Evolutionary conservation across 1,140 invertebrate genomes (phyloP).

Genomic region (Yoshiicerus persimilis): DNA sequence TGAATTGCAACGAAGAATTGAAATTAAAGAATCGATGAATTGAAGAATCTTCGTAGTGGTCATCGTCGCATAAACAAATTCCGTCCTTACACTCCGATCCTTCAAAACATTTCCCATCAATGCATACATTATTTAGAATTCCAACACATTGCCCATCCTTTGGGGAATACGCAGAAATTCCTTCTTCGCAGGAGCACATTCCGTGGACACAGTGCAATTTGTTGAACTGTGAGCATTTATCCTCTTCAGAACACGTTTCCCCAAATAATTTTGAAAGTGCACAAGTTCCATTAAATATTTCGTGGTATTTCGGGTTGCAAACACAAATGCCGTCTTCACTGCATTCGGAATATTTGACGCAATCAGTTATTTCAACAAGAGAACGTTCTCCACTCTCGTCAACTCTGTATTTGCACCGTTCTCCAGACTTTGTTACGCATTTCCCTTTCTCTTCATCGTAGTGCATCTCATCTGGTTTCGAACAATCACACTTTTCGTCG

Average conservation of each 20-base stretch:
- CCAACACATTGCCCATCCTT: neutral
- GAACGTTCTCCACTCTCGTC: neutral
- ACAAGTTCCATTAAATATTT: neutral
- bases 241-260: neutral
- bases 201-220: neutral
- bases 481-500: too few species aligned
- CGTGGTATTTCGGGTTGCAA: neutral
- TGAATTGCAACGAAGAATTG: too few species aligned
- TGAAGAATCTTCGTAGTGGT: neutral
- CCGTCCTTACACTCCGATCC: neutral
- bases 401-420: neutral
- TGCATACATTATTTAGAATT: neutral
- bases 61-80: neutral
- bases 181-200: too few species aligned
- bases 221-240: neutral
- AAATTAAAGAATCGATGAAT: too few species aligned
- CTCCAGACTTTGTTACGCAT: too few species aligned
- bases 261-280: too few species aligned
- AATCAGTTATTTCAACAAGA: neutral
- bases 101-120: neutral
- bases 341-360: neutral
- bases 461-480: slow-evolving; percentile 12
- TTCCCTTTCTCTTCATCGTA: neutral
- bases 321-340: neutral
- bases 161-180: neutral